Percentiles rank a stretch among this genome's conserved stretches.
Conservation (phyloP, 2,888 invertebrate genomes). For the Euproctis similis region DNA sequence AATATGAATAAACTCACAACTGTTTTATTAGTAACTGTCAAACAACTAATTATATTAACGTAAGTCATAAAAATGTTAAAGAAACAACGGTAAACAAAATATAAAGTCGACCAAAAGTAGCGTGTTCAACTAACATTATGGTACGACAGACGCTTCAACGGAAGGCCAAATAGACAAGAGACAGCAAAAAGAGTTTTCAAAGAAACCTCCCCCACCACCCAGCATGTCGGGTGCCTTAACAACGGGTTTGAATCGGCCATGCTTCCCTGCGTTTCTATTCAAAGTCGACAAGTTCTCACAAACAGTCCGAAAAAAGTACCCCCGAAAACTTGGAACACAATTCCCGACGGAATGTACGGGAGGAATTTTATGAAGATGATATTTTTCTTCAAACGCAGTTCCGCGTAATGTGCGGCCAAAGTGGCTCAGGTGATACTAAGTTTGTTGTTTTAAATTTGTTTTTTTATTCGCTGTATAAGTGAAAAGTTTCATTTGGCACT, state of each 20-base stretch:
- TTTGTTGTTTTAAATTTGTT: constrained; percentile 18
- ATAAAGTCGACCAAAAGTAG: constrained; percentile 1
- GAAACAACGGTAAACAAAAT: too few relatives aligned
- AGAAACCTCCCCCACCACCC: constrained; percentile 3
- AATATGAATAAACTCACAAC: too few relatives aligned
- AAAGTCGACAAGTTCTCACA: constrained; percentile 15
- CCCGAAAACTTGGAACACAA: constrained; percentile 25
- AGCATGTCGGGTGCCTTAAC: constrained; percentile 22
- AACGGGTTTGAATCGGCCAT: constrained; percentile 26
- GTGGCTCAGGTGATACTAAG: constrained; percentile 15
- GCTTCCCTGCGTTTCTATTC: constrained; percentile 21
- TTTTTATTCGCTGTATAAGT: constrained; percentile 1
- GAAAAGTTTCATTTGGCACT: constrained; percentile 4
- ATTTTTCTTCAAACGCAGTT: constrained; percentile 24
- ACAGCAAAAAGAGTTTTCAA: constrained; percentile 11
- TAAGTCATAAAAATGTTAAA: too few relatives aligned
- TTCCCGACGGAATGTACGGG: constrained; percentile 33
- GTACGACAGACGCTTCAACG: constrained; percentile 9
- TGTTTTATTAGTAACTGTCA: too few relatives aligned
- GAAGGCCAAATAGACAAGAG: constrained; percentile 7
- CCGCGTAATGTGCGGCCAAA: not conserved
- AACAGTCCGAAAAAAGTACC: constrained; percentile 25
- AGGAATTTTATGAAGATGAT: constrained; percentile 34
- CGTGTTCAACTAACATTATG: constrained; percentile 8
- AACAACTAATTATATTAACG: too few relatives aligned